phyloP scores from a whole-genome alignment of 2,888 invertebrate species.

The Rhingia campestris region DNA sequence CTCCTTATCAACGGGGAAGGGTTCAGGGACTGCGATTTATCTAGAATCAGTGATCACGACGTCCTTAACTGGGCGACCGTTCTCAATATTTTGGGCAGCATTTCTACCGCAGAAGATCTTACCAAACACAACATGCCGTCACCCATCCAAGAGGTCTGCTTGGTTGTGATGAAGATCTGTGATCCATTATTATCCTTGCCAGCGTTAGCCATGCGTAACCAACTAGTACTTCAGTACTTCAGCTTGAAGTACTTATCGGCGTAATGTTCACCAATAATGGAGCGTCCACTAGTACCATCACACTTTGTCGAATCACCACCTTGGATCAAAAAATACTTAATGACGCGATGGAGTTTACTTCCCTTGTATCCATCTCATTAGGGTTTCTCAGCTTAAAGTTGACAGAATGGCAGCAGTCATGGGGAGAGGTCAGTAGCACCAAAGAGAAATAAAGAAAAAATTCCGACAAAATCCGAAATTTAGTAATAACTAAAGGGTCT shows the following conservation, averaged over 20 bases:
- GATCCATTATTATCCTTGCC: slow-evolving; percentile 99
- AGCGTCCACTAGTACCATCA: slow-evolving; percentile 86
- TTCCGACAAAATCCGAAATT: too few relatives aligned
- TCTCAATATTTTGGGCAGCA: slow-evolving; percentile 93
- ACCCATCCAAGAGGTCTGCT: slow-evolving; percentile 94
- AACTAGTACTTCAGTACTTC: slow-evolving; percentile 97
- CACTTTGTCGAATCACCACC: slow-evolving; percentile 97
- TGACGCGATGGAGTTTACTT: slow-evolving; percentile 94
- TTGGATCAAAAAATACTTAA: slow-evolving; percentile 96
- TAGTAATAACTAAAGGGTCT: too few relatives aligned
- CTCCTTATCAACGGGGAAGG: slow-evolving; percentile 93
- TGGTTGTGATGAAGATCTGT: slow-evolving; percentile 98
- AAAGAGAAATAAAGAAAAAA: too few relatives aligned
- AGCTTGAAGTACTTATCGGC: slow-evolving; percentile 99
- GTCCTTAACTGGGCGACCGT: slow-evolving; percentile 89
- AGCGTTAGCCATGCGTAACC: slow-evolving; percentile 99
- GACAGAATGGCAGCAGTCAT: too few relatives aligned
- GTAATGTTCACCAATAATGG: slow-evolving; percentile 96
- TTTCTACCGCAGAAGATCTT: slow-evolving; percentile 87
- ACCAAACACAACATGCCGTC: slow-evolving; percentile 98
- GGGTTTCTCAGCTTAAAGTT: too few relatives aligned
- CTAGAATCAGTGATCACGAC: slow-evolving; percentile 92
- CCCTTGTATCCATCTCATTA: slow-evolving; percentile 86
- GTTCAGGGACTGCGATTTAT: slow-evolving; percentile 88
- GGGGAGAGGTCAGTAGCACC: too few relatives aligned